Conservation (phyloP, 2,797 vertebrate genomes). For the Xenopus petersii region DNA sequence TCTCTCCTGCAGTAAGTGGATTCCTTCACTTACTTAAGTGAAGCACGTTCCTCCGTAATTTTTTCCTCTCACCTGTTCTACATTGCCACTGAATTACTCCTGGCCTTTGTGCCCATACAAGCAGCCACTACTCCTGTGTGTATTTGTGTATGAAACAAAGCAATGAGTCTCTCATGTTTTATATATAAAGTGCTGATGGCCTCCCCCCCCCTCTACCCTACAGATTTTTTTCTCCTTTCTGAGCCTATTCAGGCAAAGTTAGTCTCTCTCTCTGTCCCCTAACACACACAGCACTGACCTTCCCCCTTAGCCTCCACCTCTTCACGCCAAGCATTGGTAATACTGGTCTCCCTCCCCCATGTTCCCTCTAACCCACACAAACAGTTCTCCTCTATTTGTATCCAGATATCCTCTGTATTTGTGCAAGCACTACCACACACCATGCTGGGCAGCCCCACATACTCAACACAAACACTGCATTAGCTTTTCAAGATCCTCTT, state of each 20-base stretch:
- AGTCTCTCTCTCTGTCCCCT: background rate
- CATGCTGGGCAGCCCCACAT: background rate
- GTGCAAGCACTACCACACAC: background rate
- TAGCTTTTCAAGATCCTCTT: background rate
- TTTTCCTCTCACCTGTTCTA: too few species aligned
- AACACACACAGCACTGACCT: background rate
- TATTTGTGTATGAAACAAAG: too few species aligned
- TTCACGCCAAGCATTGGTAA: conserved; percentile 3
- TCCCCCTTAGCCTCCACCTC: conserved; percentile 16
- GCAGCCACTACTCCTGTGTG: too few species aligned
- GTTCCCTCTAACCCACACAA: conserved; percentile 6
- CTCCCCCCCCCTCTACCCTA: too few species aligned
- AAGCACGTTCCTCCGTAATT: too few species aligned
- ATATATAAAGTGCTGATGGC: too few species aligned
- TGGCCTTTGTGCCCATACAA: too few species aligned
- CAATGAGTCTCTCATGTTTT: too few species aligned
- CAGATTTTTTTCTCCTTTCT: background rate
- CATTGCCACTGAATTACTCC: too few species aligned
- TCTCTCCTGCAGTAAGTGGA: too few species aligned
- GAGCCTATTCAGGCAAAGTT: background rate
- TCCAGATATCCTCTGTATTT: background rate
- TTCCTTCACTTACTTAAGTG: too few species aligned
- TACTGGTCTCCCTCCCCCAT: background rate
- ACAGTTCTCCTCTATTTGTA: background rate
- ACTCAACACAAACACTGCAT: background rate